A percentile compares a stretch with the other conserved stretches of the same genome.
Conservation (phyloP, 2,888 invertebrate genomes). For the Microctonus brassicae region DNA sequence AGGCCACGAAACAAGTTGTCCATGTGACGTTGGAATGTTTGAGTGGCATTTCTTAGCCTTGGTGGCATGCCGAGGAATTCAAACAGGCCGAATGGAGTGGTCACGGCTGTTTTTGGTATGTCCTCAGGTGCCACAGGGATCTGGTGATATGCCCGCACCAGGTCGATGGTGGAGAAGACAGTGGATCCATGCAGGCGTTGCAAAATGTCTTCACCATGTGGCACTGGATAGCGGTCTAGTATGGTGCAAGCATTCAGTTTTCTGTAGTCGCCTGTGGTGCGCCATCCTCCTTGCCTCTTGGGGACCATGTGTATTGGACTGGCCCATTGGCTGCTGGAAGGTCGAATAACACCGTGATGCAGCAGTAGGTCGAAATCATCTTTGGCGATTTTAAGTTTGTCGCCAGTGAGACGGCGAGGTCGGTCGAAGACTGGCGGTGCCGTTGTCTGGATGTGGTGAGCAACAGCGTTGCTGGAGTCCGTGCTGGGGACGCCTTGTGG, state of each 20-base stretch:
- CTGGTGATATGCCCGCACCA: constrained; percentile 12
- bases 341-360: too few relatives aligned
- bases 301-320: too few relatives aligned
- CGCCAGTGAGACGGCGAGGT: too few relatives aligned
- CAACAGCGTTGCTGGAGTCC: too few relatives aligned
- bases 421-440: too few relatives aligned
- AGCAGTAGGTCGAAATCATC: too few relatives aligned
- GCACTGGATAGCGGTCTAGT: constrained; percentile 8
- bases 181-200: neutral
- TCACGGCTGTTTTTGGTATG: constrained; percentile 17
- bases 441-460: too few relatives aligned
- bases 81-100: constrained; percentile 10
- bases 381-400: too few relatives aligned
- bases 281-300: neutral
- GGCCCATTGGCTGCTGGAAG: too few relatives aligned
- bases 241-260: constrained; percentile 12
- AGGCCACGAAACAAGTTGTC: too few relatives aligned
- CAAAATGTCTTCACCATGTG: neutral
- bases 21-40: too few relatives aligned
- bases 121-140: constrained; percentile 7
- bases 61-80: constrained; percentile 7
- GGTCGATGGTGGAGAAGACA: constrained; percentile 3
- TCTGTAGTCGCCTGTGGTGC: constrained; percentile 20
- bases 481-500: too few relatives aligned
- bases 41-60: neutral